Evolutionary conservation across 2,113 vertebrate genomes (phyloP), one percentile per base, ranked within the genome.

Genomic region (Phalacrocorax aristotelis): DNA sequence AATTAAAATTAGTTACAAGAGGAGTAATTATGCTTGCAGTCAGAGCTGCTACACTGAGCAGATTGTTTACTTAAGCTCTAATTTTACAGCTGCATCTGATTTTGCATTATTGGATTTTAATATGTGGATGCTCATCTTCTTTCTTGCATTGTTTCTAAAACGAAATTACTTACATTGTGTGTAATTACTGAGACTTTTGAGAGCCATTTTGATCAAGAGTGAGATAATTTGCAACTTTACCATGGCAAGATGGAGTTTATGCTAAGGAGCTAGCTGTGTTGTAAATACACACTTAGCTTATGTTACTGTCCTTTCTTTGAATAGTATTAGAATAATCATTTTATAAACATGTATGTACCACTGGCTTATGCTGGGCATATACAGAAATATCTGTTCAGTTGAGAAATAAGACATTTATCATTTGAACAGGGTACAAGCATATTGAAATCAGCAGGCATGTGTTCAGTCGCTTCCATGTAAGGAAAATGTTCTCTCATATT

Each of bases 41-140:
- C 89, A 95, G 80, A 89, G 61, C 71, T 95, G 82, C 88, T 96
- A 87, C 70, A 75, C 78, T 94, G 55, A 96, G 84, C 32, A 97
- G 95, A 98, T 99, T 98, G 98, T 85, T 96, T 94, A 83, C 93
- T 96, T 90, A 90, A 93, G 95, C 92, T 92, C 88, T 98, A 97
- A 98, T 98, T 98, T 97, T 95, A 96, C 79, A 97, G 93, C 96
- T 98, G 95, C 93, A 89, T 95, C 86, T 96, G 94, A 93, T 92
- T 96, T 95, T 94, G 97, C 90, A 93, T 69, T 97, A 98, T 98
- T 98, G 77, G 85, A 89, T 94, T 94, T 95, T 97, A 97, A 95
- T 96, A 96, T 91, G 87, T 66, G 66, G 51, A 87, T 95, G 88
- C 34, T 98, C 98, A 98, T 95, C 90, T 97, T 85, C 75, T 32